These are phyloP conservation scores for Pipistrellus pygmaeus DNA, from an alignment of 2,797 vertebrate species.

Conservation along the genomic window DNA sequence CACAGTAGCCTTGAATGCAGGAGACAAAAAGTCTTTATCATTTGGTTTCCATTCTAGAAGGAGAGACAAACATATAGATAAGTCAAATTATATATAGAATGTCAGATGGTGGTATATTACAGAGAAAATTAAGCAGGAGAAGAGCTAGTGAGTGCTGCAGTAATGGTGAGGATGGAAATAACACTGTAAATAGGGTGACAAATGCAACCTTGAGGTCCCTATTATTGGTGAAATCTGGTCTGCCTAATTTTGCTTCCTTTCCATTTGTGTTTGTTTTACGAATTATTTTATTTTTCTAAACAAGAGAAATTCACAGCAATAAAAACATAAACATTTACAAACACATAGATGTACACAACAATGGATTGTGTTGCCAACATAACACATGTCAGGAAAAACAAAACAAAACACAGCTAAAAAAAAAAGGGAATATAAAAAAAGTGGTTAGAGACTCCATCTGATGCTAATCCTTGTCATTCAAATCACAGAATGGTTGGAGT, in stretches of 20 bases:
- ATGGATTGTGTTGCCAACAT: slow-evolving; percentile 61
- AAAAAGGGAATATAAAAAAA: neutral
- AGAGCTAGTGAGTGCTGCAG: neutral
- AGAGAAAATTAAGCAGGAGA: neutral
- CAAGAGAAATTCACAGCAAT: slow-evolving; percentile 19
- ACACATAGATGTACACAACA: slow-evolving; percentile 24
- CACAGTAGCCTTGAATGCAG: neutral
- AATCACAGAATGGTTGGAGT: neutral
- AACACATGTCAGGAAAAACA: slow-evolving; percentile 48
- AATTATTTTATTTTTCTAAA: slow-evolving; percentile 41
- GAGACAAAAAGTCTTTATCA: neutral
- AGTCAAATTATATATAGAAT: neutral
- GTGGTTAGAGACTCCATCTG: neutral
- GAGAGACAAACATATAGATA: neutral
- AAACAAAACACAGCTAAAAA: neutral
- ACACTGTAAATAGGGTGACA: neutral
- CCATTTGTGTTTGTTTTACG: slow-evolving; percentile 55
- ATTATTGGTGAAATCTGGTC: slow-evolving; percentile 30
- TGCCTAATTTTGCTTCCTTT: slow-evolving; percentile 53
- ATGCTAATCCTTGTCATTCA: slow-evolving; percentile 20
- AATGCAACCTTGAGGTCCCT: neutral
- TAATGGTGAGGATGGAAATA: neutral
- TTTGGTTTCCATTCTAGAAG: neutral
- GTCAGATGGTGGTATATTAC: neutral
- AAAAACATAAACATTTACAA: slow-evolving; percentile 63